phyloP scores from a whole-genome alignment of 2,797 vertebrate species.

The Sphenopsis melanotis region DNA sequence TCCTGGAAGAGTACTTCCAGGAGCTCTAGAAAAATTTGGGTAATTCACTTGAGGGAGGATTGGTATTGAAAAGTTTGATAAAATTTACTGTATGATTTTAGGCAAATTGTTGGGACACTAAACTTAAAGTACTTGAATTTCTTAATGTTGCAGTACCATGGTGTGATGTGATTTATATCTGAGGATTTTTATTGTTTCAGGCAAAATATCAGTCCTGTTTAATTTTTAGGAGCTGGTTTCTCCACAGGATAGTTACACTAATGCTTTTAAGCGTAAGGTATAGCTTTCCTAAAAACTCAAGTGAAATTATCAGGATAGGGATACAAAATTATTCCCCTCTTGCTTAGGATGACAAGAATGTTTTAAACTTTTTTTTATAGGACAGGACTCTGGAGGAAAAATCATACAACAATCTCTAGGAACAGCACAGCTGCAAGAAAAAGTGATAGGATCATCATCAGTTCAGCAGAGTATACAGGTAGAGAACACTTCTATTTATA shows the following conservation, averaged over 20 bases:
- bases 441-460: conserved; percentile 64
- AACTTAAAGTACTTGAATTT: background rate
- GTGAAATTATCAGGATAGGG: background rate
- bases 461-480: conserved; percentile 74
- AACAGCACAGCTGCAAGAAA: conserved; percentile 70
- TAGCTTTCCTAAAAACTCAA: background rate
- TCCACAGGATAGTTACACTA: background rate
- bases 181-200: background rate
- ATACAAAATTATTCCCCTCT: background rate
- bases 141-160: background rate
- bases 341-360: background rate
- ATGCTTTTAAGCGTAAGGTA: background rate
- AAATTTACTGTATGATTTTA: background rate
- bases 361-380: conserved; percentile 54
- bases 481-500: background rate
- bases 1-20: background rate
- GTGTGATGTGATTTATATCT: background rate
- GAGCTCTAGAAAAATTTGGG: background rate
- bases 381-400: conserved; percentile 76
- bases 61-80: background rate
- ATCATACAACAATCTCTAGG: conserved; percentile 68
- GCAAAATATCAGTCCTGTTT: background rate
- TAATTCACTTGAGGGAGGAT: background rate
- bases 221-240: background rate
- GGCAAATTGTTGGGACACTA: background rate